Base-by-base conservation (phyloP, 2,113 vertebrate genomes). In the Lophura nycthemera region DNA sequence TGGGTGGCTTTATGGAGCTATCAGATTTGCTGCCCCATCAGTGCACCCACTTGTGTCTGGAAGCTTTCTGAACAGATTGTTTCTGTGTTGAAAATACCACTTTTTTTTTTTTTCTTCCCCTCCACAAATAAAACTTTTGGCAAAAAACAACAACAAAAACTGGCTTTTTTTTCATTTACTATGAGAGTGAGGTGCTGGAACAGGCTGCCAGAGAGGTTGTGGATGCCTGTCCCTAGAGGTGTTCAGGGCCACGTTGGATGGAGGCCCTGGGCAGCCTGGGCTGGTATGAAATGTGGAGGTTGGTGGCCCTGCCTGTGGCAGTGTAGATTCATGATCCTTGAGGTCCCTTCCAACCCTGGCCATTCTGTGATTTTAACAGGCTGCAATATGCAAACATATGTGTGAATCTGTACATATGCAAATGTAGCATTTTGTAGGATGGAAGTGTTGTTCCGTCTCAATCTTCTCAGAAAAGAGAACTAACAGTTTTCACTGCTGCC, bases 391-490 rank as follows among this genome's bases (percentile, higher is more conserved):
- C 78, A 66, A 66, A 83, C 95, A 89, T 89, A 94, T 92, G 95
- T 85, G 48, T 75, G 64, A 56, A 75, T 92, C 75, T 80, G 86
- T 59, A 40, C 76, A 45, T 89, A 93, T 94, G 91, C 75, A 94
- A 96, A 96, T 94, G 94, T 94, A 89, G 34, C 86, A 88, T 95
- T 95, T 85, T 71, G 82, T 88, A 77, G 89, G 87, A 74, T 94
- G 86, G 92, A 84, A 92, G 77, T 73, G n/a, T 47, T 73, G n/a
- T 47, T 86, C 90, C 88, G 80, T 65, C 72, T 77, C 48, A 52
- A 32, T 63, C 84, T 80, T 54, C 32, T 63, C 47, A 71, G 67
- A 38, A 86, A 94, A 76, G 10, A 80, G 47, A 64, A 56, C 14
- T 47, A 61, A 10, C 4, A 18, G 15, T 80, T 93, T 93, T 64